Evolutionary conservation across 2,113 vertebrate genomes (phyloP).

Genomic region (Scartelaos histophorus): DNA sequence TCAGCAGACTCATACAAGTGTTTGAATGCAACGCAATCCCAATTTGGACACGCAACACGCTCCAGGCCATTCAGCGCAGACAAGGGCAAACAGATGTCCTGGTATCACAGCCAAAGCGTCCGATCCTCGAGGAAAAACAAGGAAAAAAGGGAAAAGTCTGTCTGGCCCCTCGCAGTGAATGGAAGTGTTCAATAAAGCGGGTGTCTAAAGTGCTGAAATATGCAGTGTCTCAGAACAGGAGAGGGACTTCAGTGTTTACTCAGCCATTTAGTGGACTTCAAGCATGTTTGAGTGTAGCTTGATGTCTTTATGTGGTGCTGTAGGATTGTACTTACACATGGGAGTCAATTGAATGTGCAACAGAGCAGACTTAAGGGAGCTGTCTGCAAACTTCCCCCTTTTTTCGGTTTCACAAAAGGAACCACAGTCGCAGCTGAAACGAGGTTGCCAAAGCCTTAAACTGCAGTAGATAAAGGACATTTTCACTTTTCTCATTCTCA

Average conservation of each 20-base stretch:
- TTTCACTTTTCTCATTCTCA: no score
- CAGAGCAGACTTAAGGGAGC: no score
- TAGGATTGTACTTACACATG: not conserved
- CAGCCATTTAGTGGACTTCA: constrained; percentile 12
- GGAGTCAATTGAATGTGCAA: not conserved
- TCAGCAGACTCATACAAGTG: constrained; percentile 69
- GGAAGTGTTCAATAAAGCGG: constrained; percentile 45
- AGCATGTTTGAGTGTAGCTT: not conserved
- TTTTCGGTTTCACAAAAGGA: not conserved
- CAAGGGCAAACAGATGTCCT: constrained; percentile 77
- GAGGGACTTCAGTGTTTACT: constrained; percentile 14
- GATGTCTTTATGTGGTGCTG: not conserved
- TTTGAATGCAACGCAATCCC: constrained; percentile 64
- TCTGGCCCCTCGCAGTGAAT: constrained; percentile 46
- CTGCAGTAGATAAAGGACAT: no score
- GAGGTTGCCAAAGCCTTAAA: no score
- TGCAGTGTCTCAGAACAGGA: constrained; percentile 30
- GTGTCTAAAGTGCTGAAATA: constrained; percentile 43
- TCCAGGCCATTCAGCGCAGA: constrained; percentile 61
- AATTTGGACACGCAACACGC: constrained; percentile 64
- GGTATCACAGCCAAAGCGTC: constrained; percentile 69
- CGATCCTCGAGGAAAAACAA: constrained; percentile 30
- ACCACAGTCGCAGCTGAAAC: no score
- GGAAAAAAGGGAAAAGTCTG: constrained; percentile 33
- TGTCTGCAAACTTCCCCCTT: no score